Conservation (phyloP, 2,113 vertebrate genomes). For the Xenus cinereus region DNA sequence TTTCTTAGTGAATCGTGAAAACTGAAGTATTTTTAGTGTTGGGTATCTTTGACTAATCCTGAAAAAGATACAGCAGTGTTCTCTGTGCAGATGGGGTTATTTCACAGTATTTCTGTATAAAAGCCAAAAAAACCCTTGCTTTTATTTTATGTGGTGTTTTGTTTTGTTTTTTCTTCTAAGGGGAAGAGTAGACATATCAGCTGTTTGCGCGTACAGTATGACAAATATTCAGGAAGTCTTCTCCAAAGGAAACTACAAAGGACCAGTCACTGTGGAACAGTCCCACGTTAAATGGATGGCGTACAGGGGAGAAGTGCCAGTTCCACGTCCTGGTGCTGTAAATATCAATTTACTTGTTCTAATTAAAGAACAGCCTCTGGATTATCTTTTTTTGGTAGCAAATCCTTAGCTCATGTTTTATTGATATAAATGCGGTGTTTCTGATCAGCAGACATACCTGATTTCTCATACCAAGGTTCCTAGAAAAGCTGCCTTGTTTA, state of each 20-base stretch:
- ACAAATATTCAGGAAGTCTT: slow-evolving; percentile 68
- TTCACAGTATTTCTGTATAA: not conserved
- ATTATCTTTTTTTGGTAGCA: not conserved
- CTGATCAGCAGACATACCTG: not conserved
- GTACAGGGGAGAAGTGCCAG: slow-evolving; percentile 72
- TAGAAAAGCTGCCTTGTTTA: not conserved
- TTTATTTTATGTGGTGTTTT: not conserved
- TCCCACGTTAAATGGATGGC: slow-evolving; percentile 75
- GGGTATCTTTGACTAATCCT: not conserved
- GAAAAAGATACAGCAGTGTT: not conserved
- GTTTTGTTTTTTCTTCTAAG: slow-evolving; percentile 33
- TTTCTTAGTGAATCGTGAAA: not conserved
- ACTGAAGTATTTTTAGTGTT: not conserved
- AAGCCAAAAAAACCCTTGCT: not conserved
- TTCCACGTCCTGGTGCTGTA: slow-evolving; percentile 78
- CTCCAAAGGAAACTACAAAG: slow-evolving; percentile 77
- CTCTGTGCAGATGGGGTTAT: not conserved
- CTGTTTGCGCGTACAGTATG: slow-evolving; percentile 69
- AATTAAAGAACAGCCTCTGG: not conserved
- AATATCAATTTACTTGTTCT: slow-evolving; percentile 28
- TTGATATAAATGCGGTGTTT: not conserved
- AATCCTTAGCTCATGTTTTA: not conserved
- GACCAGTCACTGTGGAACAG: slow-evolving; percentile 59
- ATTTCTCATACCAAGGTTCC: not conserved
- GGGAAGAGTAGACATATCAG: slow-evolving; percentile 69